Conservation (phyloP, 2,797 vertebrate genomes). For the Poecilia picta region DNA sequence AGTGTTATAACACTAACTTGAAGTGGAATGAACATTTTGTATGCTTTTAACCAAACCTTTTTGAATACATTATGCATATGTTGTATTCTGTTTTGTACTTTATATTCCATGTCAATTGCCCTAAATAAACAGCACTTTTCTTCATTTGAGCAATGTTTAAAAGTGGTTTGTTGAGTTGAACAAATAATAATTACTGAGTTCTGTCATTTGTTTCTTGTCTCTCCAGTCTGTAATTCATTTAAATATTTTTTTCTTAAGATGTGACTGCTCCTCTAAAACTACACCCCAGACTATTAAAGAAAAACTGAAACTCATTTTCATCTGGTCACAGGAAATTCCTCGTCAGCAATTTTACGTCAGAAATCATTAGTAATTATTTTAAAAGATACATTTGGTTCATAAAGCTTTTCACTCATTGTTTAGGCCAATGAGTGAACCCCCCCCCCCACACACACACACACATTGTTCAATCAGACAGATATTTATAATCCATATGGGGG, state of each 20-base stretch:
- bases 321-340: background rate
- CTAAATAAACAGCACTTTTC: slow-evolving; percentile 2
- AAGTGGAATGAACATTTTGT: background rate
- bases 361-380: no score
- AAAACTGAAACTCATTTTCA: background rate
- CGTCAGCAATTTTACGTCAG: no score
- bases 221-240: background rate
- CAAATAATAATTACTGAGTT: background rate
- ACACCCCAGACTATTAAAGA: background rate
- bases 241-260: background rate
- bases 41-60: background rate
- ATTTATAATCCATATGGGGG: no score
- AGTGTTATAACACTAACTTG: background rate
- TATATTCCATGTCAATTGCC: background rate
- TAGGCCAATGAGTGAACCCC: no score
- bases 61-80: background rate
- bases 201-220: background rate
- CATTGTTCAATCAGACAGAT: no score
- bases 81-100: background rate
- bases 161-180: background rate
- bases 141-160: background rate
- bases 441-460: no score
- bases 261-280: background rate
- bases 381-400: no score
- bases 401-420: no score